Evolutionary conservation across 2,113 vertebrate species (phyloP), one percentile per base, ranked within the genome.

Genomic region (Pomatostomus ruficeps): DNA sequence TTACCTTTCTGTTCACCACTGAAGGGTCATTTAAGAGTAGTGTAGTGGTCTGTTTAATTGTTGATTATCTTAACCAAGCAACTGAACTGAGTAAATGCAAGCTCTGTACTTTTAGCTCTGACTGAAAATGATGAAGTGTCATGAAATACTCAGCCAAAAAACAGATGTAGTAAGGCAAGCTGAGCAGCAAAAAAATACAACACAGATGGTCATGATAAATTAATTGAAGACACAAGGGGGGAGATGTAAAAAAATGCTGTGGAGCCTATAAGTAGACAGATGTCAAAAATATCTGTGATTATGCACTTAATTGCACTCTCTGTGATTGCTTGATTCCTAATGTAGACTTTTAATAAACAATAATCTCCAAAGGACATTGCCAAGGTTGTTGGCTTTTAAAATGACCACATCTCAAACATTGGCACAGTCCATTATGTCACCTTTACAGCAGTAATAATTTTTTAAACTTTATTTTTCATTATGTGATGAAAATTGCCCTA

Each of bases 251-350:
- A 93, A 93, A 93, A 63, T 76, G 46, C 38, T n/a, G 29, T 79
- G 51, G 58, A 95, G 46, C 49, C 85, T 95, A 15, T 62, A 88
- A 96, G 88, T 58, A 93, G 81, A 66, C 86, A 96, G 94, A 95
- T 95, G 94, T 97, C 93, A 94, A 96, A 96, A 95, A 89, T 96
- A 96, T 91, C 91, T 89, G 51, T 85, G 89, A 95, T 96, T 94
- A 97, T 91, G 81, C 1, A 29, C 81, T 97, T 96, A 96, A 97
- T 95, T 96, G 85, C 93, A 80, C 71, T 89, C 89, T 87, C 58
- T 83, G 12, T 89, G 94, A 97, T 96, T 95, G 89, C 94, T 79
- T 76, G 80, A 65, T 87, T 95, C 63, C 81, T 89, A 78, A 81
- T 65, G 23, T 82, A 77, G 52, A 38, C 57, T 62, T 58, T 79